Conservation (phyloP, 2,888 invertebrate species). For the Masnerella sp. region DNA sequence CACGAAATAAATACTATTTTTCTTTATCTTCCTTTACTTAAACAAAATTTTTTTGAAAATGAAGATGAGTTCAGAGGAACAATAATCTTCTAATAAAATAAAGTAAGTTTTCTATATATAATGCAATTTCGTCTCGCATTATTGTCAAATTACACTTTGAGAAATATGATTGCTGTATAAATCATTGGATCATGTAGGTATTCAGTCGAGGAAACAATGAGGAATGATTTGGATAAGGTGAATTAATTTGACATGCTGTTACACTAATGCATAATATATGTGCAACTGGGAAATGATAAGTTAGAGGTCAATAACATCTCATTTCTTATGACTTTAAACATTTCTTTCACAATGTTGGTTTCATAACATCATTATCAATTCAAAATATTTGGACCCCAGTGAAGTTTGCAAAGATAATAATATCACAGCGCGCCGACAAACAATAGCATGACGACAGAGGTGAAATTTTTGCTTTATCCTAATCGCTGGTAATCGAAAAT, state of each 20-base stretch:
- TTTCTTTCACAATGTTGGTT: conserved; percentile 22
- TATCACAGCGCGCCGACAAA: conserved; percentile 1
- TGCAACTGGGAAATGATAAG: conserved; percentile 6
- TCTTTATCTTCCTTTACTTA: too few relatives aligned
- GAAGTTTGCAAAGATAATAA: conserved; percentile 17
- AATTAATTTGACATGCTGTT: neutral
- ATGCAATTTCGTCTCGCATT: too few relatives aligned
- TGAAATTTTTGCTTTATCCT: neutral
- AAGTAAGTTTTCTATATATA: too few relatives aligned
- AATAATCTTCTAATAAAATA: too few relatives aligned
- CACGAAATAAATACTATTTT: too few relatives aligned
- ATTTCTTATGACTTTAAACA: conserved; percentile 7
- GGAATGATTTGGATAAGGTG: neutral
- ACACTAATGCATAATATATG: neutral
- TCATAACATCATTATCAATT: conserved; percentile 21
- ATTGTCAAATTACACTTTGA: too few relatives aligned
- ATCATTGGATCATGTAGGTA: too few relatives aligned
- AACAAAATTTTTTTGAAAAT: too few relatives aligned
- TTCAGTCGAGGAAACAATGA: neutral
- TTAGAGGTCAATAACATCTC: conserved; percentile 3
- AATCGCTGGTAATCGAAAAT: too few relatives aligned
- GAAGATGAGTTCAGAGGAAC: too few relatives aligned
- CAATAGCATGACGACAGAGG: neutral
- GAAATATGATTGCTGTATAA: too few relatives aligned
- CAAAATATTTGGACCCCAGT: conserved; percentile 21